phyloP scores from a whole-genome alignment of 2,888 invertebrate species.

The Meganola albula region DNA sequence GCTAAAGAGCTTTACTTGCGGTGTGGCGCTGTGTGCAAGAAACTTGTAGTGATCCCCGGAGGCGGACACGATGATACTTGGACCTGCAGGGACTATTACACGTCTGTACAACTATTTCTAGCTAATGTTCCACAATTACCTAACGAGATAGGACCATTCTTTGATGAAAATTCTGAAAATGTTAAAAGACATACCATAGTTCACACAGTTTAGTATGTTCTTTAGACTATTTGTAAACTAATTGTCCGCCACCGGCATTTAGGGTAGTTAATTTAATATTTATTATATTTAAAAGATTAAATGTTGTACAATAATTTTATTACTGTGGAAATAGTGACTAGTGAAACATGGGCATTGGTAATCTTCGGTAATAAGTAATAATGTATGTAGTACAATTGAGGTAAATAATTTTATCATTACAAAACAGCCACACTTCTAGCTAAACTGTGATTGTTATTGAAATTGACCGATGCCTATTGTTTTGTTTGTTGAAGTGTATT shows the following conservation, averaged over 20 bases:
- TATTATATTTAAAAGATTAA: no score
- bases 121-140: slow-evolving; percentile 50
- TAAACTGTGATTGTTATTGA: no score
- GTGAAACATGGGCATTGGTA: no score
- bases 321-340: no score
- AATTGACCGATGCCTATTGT: no score
- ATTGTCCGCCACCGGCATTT: no score
- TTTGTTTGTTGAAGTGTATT: slow-evolving; percentile 4
- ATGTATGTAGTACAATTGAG: no score
- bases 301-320: no score
- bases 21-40: slow-evolving; percentile 87
- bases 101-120: slow-evolving; percentile 74
- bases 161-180: slow-evolving; percentile 37
- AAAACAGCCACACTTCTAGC: neutral
- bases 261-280: no score
- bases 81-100: slow-evolving; percentile 89
- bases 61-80: slow-evolving; percentile 98
- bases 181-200: slow-evolving; percentile 38
- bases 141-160: slow-evolving; percentile 43
- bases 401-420: no score
- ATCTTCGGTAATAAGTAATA: no score
- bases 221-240: neutral
- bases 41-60: slow-evolving; percentile 84
- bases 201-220: slow-evolving; percentile 42
- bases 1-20: slow-evolving; percentile 87